These are phyloP conservation scores for Aricia artaxerxes DNA, from an alignment of 2,888 invertebrate genomes.

Conservation along the genomic window DNA sequence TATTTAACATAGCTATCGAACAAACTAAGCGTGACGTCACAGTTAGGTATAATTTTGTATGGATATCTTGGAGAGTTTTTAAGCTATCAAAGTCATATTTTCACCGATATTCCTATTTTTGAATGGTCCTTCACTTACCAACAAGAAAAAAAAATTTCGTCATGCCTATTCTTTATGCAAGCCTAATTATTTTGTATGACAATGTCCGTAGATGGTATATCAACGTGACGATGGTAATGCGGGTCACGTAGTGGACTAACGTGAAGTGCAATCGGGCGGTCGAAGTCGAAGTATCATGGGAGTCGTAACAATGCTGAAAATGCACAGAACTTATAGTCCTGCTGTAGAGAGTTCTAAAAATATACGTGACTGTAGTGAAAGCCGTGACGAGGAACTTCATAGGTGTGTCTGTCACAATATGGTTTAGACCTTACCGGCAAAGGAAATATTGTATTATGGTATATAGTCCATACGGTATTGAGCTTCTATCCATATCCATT, in stretches of 20 bases:
- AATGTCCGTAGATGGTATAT: background rate
- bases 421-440: background rate
- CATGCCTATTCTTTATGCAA: too few species aligned
- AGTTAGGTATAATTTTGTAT: too few species aligned
- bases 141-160: too few species aligned
- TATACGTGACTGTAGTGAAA: background rate
- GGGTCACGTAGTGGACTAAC: slow-evolving; percentile 22
- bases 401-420: background rate
- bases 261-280: slow-evolving; percentile 17
- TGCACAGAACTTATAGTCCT: slow-evolving; percentile 4
- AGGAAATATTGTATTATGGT: too few species aligned
- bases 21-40: too few species aligned
- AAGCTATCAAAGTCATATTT: too few species aligned
- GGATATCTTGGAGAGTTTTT: too few species aligned
- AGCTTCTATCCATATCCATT: too few species aligned
- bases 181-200: background rate
- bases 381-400: background rate
- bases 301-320: slow-evolving; percentile 16
- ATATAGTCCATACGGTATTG: too few species aligned
- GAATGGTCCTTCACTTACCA: too few species aligned
- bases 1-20: too few species aligned
- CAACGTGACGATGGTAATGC: background rate
- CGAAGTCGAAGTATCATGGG: slow-evolving; percentile 22
- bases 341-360: background rate
- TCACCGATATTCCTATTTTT: too few species aligned